phyloP scores from a whole-genome alignment of 2,888 invertebrate species.

The Elegia similella region DNA sequence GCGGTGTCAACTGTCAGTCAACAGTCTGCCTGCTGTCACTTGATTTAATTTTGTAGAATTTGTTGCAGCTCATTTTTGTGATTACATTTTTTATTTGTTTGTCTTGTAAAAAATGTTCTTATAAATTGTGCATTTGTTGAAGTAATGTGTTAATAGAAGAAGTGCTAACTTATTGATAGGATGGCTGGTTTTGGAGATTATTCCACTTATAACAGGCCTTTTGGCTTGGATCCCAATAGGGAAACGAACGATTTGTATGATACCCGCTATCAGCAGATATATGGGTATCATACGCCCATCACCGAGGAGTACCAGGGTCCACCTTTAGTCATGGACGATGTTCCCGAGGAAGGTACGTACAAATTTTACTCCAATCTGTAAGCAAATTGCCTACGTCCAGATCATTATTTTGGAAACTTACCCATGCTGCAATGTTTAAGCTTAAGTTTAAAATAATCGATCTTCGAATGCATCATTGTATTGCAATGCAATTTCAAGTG shows the following conservation, averaged over 20 bases:
- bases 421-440: too few relatives aligned
- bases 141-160: constrained; percentile 4
- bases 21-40: not conserved
- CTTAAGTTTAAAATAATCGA: too few relatives aligned
- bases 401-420: too few relatives aligned
- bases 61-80: constrained; percentile 1
- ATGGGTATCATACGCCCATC: constrained; percentile 72
- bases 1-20: not conserved
- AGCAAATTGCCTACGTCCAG: not conserved
- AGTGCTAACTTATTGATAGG: constrained; percentile 23
- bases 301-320: constrained; percentile 76
- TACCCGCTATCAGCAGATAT: constrained; percentile 75
- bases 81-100: constrained; percentile 11
- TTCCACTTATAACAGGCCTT: constrained; percentile 68
- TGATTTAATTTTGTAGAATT: not conserved
- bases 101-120: constrained; percentile 13
- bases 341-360: constrained; percentile 64
- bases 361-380: constrained; percentile 2
- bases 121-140: constrained; percentile 10
- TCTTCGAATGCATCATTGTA: too few relatives aligned
- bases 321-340: constrained; percentile 72
- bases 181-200: constrained; percentile 78
- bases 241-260: constrained; percentile 73
- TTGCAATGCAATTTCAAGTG: too few relatives aligned
- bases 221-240: constrained; percentile 67